These are phyloP conservation scores for Akabosia matsudoensis DNA, from an alignment of 1,140 invertebrate genomes.

Conservation along the genomic window DNA sequence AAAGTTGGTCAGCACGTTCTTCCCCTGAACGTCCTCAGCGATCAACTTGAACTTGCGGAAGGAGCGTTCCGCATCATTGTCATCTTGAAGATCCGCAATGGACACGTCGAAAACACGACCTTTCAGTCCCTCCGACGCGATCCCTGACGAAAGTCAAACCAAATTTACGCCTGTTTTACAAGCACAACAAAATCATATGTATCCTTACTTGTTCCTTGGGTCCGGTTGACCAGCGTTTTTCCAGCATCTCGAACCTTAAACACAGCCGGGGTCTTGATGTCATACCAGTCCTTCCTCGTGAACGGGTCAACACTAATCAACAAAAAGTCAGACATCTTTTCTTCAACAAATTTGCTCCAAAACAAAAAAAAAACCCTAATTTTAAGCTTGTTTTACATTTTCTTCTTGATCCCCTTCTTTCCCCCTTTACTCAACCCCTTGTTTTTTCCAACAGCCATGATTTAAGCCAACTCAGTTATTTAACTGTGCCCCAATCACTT, in stretches of 20 bases:
- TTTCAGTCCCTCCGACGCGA: conserved; percentile 97
- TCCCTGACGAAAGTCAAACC: conserved; percentile 61
- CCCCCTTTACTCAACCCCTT: conserved; percentile 98
- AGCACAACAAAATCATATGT: not conserved
- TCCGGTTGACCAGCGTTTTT: conserved; percentile 97
- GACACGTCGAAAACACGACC: conserved; percentile 96
- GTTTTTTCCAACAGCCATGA: conserved; percentile 99
- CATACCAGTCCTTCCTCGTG: conserved; percentile 99
- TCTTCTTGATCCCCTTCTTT: conserved; percentile 99
- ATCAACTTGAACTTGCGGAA: conserved; percentile 97
- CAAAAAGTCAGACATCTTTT: too few species aligned
- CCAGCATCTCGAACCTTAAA: conserved; percentile 94
- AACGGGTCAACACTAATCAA: conserved; percentile 90
- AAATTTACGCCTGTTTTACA: conserved; percentile 25
- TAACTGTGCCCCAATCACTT: too few species aligned
- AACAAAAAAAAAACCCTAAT: too few species aligned
- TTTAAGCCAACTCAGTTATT: conserved; percentile 47
- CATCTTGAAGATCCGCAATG: conserved; percentile 91
- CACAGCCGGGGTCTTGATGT: conserved; percentile 97
- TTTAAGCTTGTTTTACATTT: too few species aligned
- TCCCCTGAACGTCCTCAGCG: conserved; percentile 90
- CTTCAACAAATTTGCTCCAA: too few species aligned
- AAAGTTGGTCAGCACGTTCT: conserved; percentile 96
- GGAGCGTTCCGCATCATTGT: conserved; percentile 89
- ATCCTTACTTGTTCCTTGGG: conserved; percentile 82